These are phyloP conservation scores for Pyralis farinalis DNA, from an alignment of 2,888 invertebrate genomes.

Conservation along the genomic window DNA sequence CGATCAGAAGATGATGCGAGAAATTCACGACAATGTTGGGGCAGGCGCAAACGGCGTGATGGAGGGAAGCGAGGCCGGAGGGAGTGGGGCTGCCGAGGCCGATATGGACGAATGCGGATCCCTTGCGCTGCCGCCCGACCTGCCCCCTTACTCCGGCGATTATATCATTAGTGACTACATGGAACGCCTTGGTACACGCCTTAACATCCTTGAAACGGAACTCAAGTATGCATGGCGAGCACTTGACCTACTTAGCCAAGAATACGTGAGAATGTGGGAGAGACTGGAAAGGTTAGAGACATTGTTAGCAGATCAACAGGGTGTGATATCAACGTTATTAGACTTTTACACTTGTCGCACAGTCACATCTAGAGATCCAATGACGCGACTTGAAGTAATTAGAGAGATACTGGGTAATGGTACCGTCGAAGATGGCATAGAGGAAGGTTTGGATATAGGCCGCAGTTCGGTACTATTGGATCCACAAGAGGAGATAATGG, in stretches of 20 bases:
- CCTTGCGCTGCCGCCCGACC: slow-evolving; percentile 76
- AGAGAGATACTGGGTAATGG: slow-evolving; percentile 85
- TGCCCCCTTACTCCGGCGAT: slow-evolving; percentile 82
- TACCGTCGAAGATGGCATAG: slow-evolving; percentile 84
- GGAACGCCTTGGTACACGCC: slow-evolving; percentile 92
- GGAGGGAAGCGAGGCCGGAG: slow-evolving; percentile 78
- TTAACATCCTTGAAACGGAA: slow-evolving; percentile 94
- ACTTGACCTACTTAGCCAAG: slow-evolving; percentile 92
- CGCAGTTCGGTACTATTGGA: slow-evolving; percentile 59
- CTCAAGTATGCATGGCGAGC: slow-evolving; percentile 96
- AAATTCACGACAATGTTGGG: slow-evolving; percentile 76
- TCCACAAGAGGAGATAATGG: slow-evolving; percentile 76
- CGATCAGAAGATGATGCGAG: slow-evolving; percentile 78
- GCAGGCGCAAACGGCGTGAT: slow-evolving; percentile 72
- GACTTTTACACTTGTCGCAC: slow-evolving; percentile 85
- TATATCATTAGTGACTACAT: slow-evolving; percentile 94
- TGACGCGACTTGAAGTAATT: slow-evolving; percentile 80
- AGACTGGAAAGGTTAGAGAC: slow-evolving; percentile 93
- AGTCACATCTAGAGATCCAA: slow-evolving; percentile 74
- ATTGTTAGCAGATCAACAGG: slow-evolving; percentile 93
- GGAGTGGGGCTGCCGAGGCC: slow-evolving; percentile 77
- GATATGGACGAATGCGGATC: slow-evolving; percentile 78
- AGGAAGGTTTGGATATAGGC: slow-evolving; percentile 83
- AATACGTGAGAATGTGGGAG: slow-evolving; percentile 97
- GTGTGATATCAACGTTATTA: slow-evolving; percentile 92